Evolutionary conservation across 2,113 vertebrate species (phyloP), one percentile per base, ranked within the genome.

Genomic region (Lophotis ruficrista): DNA sequence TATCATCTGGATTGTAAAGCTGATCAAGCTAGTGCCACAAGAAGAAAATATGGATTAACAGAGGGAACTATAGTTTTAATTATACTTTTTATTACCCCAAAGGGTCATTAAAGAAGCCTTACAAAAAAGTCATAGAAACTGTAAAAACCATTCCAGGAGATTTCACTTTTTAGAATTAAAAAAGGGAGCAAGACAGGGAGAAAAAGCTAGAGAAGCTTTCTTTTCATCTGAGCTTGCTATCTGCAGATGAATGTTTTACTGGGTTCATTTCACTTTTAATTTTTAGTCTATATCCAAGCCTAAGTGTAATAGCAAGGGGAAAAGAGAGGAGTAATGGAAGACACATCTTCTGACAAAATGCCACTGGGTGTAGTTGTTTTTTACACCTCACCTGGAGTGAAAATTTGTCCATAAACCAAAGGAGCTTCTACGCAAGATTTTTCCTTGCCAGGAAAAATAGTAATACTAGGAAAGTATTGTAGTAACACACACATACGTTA

Each of bases 231-330:
- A 89, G 81, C 64, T 83, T 85, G 50, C 73, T 91, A 48, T 88
- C 84, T 91, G 73, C 76, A 88, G 72, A 47, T 90, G 90, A 87
- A 76, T 92, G 73, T 89, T 94, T 96, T 72, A 73, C 64, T 81
- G 45, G 66, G 35, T 78, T 95, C 78, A 71, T 87, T 95, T 92
- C 21, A 56, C 64, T 90, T 87, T 91, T 89, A 95, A 89, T 96
- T 96, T 82, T 93, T 91, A 94, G 91, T 96, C 77, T 90, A 69
- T 87, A 87, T 92, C 91, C 86, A 92, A 92, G 22, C 22, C 21
- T 30, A 94, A 73, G 41, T 83, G 43, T 78, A 95, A 80, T 62
- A 94, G 50, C 38, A 66, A 90, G 43, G 43, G 19, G n/a, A 33
- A 51, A 66, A 75, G 50, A 86, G 17, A 7, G 13, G 76, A 77